Evolutionary conservation across 2,797 vertebrate genomes (phyloP), one percentile per base, ranked within the genome.

Genomic region (Leptoclinus maculatus): DNA sequence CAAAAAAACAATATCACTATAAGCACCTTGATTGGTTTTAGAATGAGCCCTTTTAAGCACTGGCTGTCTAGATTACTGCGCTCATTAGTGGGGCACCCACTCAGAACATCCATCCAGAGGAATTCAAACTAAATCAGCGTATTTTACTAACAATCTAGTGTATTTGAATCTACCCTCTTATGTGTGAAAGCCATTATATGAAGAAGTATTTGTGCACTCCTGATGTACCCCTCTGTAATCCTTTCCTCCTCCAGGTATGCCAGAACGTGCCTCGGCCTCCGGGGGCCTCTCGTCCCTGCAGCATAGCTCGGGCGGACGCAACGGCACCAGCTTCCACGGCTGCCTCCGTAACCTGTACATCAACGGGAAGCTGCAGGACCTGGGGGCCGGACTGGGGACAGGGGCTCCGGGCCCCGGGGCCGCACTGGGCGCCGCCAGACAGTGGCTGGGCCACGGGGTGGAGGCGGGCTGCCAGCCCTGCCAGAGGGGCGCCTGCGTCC

Each of bases 381-480:
- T 99, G 72, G 95, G 95, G 36, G 96, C 95, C 0, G 96, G 97
- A 62, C 95, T 95, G 34, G 92, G 96, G 74, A 95, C 96, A 32
- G 94, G 94, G 13, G 36, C 77, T 95, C 95, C 74, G 88, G 95
- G 82, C 88, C 95, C 80, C 94, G 97, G 62, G 86, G 93, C 54
- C 91, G 95, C 11, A 93, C 97, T 59, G 94, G 95, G 2, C 96
- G 96, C 92, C 94, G 91, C 14, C 89, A 94, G 94, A 63, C 96
- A 95, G 51, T 96, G 97, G 87, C 95, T 96, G 38, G 94, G 97
- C 77, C 97, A 95, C 17, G 98, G 98, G 66, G 97, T 99, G 73
- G 94, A 99, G 69, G 97, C 98, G 0, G 98, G 98, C 16, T 99
- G 98, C 25, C 97, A 98, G 90, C 97, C 97, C 0, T 99, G 98